These are phyloP conservation scores for Pararge aegeria DNA, from an alignment of 1,140 invertebrate genomes.

Conservation along the genomic window DNA sequence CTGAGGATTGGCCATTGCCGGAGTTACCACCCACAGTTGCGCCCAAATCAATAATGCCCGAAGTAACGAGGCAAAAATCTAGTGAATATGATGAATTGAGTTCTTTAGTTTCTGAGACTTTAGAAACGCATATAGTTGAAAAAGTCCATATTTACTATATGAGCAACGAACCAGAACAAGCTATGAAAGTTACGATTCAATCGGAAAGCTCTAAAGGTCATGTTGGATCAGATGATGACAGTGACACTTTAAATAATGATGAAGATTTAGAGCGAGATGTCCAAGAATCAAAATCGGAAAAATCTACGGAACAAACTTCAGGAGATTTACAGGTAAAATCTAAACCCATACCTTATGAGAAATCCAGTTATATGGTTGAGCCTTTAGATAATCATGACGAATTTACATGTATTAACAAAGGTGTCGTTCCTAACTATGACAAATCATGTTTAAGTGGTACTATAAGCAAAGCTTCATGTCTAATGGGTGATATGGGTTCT, in stretches of 20 bases:
- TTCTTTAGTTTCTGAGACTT: constrained; percentile 86
- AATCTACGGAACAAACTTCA: constrained; percentile 40
- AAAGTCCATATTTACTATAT: constrained; percentile 92
- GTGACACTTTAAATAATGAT: constrained; percentile 82
- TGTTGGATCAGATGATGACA: constrained; percentile 80
- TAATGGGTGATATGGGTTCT: constrained; percentile 72
- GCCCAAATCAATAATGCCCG: constrained; percentile 39
- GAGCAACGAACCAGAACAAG: constrained; percentile 85
- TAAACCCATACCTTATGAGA: constrained; percentile 73
- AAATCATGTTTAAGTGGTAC: constrained; percentile 80
- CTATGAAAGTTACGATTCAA: constrained; percentile 85
- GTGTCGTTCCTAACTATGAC: constrained; percentile 72
- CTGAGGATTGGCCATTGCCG: constrained; percentile 85
- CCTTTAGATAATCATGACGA: constrained; percentile 70
- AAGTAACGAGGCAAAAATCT: constrained; percentile 70
- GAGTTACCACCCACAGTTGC: constrained; percentile 79
- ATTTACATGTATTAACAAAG: constrained; percentile 62
- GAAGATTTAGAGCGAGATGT: constrained; percentile 76
- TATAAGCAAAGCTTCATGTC: constrained; percentile 78
- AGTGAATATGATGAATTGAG: constrained; percentile 87
- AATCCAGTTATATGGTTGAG: constrained; percentile 77
- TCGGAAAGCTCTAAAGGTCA: constrained; percentile 81
- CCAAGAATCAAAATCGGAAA: constrained; percentile 64
- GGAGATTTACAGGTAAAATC: constrained; percentile 39
- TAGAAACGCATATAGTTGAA: constrained; percentile 84